Conservation (phyloP, 1,140 invertebrate genomes). For the Heterodera schachtii region DNA sequence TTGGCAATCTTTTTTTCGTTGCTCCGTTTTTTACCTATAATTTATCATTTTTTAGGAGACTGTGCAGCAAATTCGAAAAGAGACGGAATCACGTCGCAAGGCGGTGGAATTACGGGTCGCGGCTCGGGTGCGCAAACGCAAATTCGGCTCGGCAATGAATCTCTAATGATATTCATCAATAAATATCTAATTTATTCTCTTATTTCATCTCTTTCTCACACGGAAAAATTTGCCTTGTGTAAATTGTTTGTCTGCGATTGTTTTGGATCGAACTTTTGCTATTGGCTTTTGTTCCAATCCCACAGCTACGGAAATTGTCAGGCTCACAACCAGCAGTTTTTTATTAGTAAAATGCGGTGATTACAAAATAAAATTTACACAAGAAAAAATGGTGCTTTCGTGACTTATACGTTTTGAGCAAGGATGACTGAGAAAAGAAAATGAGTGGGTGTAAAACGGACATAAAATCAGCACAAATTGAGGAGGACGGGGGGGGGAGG, state of each 20-base stretch:
- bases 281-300: no score
- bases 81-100: slow-evolving; percentile 14
- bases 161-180: not conserved
- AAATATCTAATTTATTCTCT: not conserved
- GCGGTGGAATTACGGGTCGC: not conserved
- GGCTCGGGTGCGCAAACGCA: slow-evolving; percentile 27
- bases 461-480: no score
- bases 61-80: slow-evolving; percentile 8
- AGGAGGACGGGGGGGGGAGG: no score
- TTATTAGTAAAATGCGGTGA: no score
- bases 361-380: no score
- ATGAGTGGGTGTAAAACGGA: no score
- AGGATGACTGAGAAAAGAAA: no score
- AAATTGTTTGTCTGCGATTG: not conserved
- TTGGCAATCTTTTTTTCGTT: not conserved
- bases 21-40: not conserved
- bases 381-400: no score
- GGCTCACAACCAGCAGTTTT: no score
- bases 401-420: no score
- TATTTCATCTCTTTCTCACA: not conserved
- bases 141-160: slow-evolving; percentile 28
- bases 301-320: no score
- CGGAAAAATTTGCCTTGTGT: not conserved
- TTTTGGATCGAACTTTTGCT: no score
- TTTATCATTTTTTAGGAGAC: slow-evolving; percentile 12